Base-by-base conservation (phyloP, 2,113 vertebrate genomes). In the Meles meles region DNA sequence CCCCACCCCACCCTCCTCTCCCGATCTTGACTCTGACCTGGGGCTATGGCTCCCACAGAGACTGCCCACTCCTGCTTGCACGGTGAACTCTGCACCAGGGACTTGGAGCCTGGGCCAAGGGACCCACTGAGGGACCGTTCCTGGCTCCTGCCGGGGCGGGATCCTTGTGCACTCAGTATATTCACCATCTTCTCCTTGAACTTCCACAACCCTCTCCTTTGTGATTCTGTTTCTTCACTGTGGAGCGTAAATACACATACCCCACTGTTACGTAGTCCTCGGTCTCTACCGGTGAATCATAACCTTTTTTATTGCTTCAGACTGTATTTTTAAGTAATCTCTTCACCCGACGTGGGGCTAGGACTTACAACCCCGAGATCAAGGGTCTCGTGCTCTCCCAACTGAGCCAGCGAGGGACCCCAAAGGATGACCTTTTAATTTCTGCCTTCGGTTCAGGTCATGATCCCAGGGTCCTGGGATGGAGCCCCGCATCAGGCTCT, bases 81-180 rank as follows among this genome's bases (percentile, higher is more conserved):
- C 6, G 18, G 61, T n/a, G 77, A 88, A 17, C 49, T 6, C 9
- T 0, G 34, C 39, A 0, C 34, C 49, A 10, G 82, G 79, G 71
- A 47, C 81, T 47, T 23, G 25, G n/a, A 39, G 55, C n/a, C 63
- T 4, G n/a, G 21, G 34, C 37, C 49, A 42, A 1, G 42, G 4
- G 69, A 6, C 12, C 13, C 82, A 9, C 74, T 7, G 0, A 44
- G 25, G 18, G 7, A 7, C 42, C 4, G 0, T 1, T 1, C 10
- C 82, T 20, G 88, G 88, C 61, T 44, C 59, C 74, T 14, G 55
- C 11, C 79, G 31, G 6, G 11, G 72, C 52, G 7, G 31, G 47
- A 23, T 21, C 42, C 49, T 1, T 4, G 0, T 12, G 15, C 34
- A 11, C 4, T 8, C 1, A 2, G 37, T 2, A 2, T 21, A 1